These are phyloP conservation scores for Gandaritis pyraliata DNA, from an alignment of 2,888 invertebrate genomes.

Conservation along the genomic window DNA sequence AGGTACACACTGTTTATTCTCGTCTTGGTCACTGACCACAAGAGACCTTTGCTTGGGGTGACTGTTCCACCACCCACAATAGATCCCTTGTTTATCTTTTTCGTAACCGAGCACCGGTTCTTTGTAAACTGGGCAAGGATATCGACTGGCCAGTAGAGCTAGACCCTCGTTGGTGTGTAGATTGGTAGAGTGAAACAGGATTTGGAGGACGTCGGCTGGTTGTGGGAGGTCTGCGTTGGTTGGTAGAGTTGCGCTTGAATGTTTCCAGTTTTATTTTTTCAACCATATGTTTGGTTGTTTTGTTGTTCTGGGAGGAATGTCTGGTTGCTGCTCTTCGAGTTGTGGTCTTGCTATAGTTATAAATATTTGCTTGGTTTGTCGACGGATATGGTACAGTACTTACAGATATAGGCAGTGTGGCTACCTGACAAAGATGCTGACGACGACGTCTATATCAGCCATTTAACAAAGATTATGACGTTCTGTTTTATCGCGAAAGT, in stretches of 20 bases:
- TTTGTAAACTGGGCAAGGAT: conserved; percentile 37
- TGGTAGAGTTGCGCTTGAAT: conserved; percentile 56
- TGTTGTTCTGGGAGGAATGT: conserved; percentile 79
- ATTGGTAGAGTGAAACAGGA: conserved; percentile 58
- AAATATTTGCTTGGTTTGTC: conserved; percentile 54
- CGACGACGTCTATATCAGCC: too few species aligned
- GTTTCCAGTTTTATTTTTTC: conserved; percentile 72
- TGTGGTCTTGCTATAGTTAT: conserved; percentile 70
- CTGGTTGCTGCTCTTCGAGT: conserved; percentile 70
- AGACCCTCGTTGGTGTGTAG: conserved; percentile 53
- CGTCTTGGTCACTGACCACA: conserved; percentile 81
- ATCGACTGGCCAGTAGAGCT: conserved; percentile 50
- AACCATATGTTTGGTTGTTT: conserved; percentile 79
- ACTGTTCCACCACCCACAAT: conserved; percentile 69
- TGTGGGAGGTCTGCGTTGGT: conserved; percentile 54
- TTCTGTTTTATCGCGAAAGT: too few species aligned
- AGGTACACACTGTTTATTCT: conserved; percentile 74
- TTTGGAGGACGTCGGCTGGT: conserved; percentile 62
- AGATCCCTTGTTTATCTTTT: conserved; percentile 47
- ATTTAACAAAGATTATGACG: too few species aligned
- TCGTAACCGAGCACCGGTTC: conserved; percentile 39
- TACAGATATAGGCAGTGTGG: neutral
- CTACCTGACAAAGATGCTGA: too few species aligned
- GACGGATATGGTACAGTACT: conserved; percentile 1
- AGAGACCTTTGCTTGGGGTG: conserved; percentile 79